phyloP scores from a whole-genome alignment of 2,113 vertebrate genomes.

The Neotoma lepida region DNA sequence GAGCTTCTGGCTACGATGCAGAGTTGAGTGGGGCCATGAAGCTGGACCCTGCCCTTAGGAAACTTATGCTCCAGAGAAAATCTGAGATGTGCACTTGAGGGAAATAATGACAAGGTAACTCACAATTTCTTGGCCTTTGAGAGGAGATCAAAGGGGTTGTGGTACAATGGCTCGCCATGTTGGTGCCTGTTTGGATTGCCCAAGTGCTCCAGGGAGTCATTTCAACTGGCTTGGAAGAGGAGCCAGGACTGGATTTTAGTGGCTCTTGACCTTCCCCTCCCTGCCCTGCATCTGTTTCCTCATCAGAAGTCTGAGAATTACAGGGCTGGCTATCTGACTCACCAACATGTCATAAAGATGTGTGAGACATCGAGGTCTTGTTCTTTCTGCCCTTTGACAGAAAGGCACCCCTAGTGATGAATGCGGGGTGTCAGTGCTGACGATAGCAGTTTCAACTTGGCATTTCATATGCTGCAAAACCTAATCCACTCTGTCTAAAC shows the following conservation, averaged over 20 bases:
- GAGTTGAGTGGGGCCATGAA: fast-evolving
- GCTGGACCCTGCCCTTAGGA: constrained; percentile 65
- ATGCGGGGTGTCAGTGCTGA: constrained; percentile 59
- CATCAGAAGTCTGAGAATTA: constrained; percentile 44
- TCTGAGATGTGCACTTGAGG: neutral
- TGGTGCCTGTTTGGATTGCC: constrained; percentile 61
- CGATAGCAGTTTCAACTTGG: constrained; percentile 63
- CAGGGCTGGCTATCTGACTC: constrained; percentile 58
- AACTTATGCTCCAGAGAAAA: constrained; percentile 54
- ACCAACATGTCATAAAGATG: constrained; percentile 60
- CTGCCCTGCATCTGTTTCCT: constrained; percentile 55
- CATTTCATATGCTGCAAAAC: constrained; percentile 64
- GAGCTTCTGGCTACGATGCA: neutral
- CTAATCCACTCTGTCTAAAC: constrained; percentile 81
- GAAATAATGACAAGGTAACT: constrained; percentile 63
- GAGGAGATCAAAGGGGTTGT: constrained; percentile 69
- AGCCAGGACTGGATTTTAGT: constrained; percentile 22
- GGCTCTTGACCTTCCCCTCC: constrained; percentile 45
- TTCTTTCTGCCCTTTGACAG: neutral
- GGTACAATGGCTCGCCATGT: neutral
- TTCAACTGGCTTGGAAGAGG: neutral
- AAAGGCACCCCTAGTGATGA: constrained; percentile 47
- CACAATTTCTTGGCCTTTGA: constrained; percentile 53
- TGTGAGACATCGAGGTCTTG: constrained; percentile 48
- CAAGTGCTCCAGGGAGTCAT: constrained; percentile 1